Conservation (phyloP, 53 echinoderm and acorn worm species). For the Crossaster papposus region DNA sequence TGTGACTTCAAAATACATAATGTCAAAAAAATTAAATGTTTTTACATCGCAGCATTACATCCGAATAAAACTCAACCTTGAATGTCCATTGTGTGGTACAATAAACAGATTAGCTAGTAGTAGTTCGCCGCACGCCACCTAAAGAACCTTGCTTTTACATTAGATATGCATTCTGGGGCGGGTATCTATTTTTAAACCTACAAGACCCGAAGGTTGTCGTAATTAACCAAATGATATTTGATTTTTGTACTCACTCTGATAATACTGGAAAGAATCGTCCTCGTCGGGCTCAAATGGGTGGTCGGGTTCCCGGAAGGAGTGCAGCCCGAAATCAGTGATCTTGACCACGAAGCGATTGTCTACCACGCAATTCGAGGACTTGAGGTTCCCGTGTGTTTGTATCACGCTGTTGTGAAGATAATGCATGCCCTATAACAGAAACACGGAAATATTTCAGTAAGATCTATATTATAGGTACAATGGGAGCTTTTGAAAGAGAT, state of each 20-base stretch:
- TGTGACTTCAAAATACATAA: no score
- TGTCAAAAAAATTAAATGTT: no score
- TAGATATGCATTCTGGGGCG: no score
- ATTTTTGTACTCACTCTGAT: constrained; percentile 82
- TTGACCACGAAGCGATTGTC: constrained; percentile 97
- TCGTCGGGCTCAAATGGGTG: constrained; percentile 81
- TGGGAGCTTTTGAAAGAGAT: neutral
- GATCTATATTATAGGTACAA: neutral
- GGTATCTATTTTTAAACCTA: neutral
- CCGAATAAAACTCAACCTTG: neutral
- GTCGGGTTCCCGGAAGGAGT: constrained; percentile 81
- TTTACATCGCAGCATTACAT: no score
- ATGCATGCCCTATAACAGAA: constrained; percentile 80
- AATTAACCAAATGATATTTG: neutral
- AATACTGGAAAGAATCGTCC: constrained; percentile 93
- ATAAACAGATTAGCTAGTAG: no score
- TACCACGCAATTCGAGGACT: constrained; percentile 98
- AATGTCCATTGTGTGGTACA: no score
- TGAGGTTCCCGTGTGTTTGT: constrained; percentile 92
- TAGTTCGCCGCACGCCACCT: no score
- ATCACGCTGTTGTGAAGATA: constrained; percentile 93
- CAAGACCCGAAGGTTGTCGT: neutral
- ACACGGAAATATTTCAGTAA: neutral
- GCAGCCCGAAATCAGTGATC: constrained; percentile 95
- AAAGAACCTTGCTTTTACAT: no score